These are phyloP conservation scores for Pantelozetes paolii DNA, from an alignment of 2,888 invertebrate genomes.

Conservation along the genomic window DNA sequence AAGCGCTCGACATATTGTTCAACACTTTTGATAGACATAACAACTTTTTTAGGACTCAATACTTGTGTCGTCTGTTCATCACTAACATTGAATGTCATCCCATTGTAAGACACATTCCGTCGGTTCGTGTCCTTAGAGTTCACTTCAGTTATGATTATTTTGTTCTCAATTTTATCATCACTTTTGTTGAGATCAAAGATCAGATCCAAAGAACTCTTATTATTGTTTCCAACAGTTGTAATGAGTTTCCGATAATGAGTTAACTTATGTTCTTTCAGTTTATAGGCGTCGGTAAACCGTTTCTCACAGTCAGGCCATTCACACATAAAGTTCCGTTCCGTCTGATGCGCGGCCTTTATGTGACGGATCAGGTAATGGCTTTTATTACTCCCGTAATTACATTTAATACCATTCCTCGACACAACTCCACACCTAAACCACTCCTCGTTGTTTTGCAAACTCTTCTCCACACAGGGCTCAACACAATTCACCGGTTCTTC, in stretches of 20 bases:
- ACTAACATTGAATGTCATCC: conserved; percentile 31
- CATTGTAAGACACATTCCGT: not conserved
- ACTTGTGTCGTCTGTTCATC: conserved; percentile 18
- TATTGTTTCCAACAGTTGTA: conserved; percentile 10
- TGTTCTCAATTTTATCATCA: not conserved
- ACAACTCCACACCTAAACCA: conserved; percentile 5
- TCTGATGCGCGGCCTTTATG: conserved; percentile 62
- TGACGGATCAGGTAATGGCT: conserved; percentile 86
- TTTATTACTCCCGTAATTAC: conserved; percentile 18
- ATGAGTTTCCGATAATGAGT: conserved; percentile 61
- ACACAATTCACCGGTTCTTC: not conserved
- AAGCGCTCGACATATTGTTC: conserved; percentile 13
- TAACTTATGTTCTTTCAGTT: conserved; percentile 84
- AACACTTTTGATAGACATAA: conserved; percentile 32
- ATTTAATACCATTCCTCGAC: not conserved
- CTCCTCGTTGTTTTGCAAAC: not conserved
- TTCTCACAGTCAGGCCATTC: conserved; percentile 70
- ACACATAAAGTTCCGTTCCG: conserved; percentile 78
- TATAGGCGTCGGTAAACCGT: conserved; percentile 86
- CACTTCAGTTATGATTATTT: conserved; percentile 11
- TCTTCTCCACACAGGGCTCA: not conserved
- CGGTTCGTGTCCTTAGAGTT: not conserved
- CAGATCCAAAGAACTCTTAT: conserved; percentile 16
- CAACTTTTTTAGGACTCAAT: conserved; percentile 13
- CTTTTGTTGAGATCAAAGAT: conserved; percentile 25